These are phyloP conservation scores for Pharmacophagus antenor DNA, from an alignment of 2,888 invertebrate species.

Conservation along the genomic window DNA sequence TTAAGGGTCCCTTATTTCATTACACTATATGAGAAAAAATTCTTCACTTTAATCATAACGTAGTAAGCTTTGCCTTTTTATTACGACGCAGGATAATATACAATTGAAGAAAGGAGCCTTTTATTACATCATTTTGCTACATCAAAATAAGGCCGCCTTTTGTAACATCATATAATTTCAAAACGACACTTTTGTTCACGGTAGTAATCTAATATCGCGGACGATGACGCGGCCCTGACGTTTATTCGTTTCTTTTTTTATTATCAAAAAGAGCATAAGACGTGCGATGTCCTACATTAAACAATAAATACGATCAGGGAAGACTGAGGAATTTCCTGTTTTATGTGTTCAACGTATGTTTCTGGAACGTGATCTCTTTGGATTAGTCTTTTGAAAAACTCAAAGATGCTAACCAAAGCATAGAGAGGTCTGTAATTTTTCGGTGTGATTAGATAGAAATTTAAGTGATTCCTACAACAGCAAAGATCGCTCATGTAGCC, in stretches of 20 bases:
- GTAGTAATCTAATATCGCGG: constrained; percentile 4
- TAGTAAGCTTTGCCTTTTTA: constrained; percentile 25
- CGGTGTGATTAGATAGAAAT: too few species aligned
- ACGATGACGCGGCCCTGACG: not conserved
- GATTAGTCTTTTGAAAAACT: too few species aligned
- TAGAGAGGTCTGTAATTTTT: too few species aligned
- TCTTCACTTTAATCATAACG: constrained; percentile 25
- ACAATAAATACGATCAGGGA: too few species aligned
- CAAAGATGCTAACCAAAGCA: too few species aligned
- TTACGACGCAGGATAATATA: constrained; percentile 24
- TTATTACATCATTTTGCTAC: constrained; percentile 27
- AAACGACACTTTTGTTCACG: constrained; percentile 13
- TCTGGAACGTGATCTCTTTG: too few species aligned
- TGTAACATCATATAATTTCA: constrained; percentile 19
- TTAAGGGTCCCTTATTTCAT: constrained; percentile 19
- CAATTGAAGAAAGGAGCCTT: constrained; percentile 26
- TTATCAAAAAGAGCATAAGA: not conserved
- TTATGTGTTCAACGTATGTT: too few species aligned
- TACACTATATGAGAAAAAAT: constrained; percentile 22
- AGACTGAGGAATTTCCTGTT: too few species aligned
- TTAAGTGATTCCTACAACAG: too few species aligned
- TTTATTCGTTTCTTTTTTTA: constrained; percentile 14
- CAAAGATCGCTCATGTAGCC: too few species aligned
- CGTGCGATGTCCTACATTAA: not conserved
- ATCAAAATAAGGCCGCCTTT: constrained; percentile 24